Evolutionary conservation across 53 echinoderm and acorn worm species (phyloP), one percentile per base, ranked within the genome.

Genomic region (Holothuria leucospilota): DNA sequence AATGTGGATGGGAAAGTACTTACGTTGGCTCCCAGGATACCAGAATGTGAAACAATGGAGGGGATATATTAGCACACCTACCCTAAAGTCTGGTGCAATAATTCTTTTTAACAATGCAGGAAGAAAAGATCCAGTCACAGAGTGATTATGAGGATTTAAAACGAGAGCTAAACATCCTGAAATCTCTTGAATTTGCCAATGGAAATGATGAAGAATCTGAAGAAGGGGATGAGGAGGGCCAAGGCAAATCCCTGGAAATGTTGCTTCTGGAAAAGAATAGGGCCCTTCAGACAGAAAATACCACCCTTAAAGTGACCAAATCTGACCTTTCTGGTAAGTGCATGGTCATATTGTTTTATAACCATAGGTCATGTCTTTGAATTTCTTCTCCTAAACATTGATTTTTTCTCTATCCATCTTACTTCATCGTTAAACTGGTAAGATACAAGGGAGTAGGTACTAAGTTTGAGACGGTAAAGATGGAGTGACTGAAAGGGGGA

Each of bases 81-180:
- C 6, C 12, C 5, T 41, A 9, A 42, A 42, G 14, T 25, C 9
- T 75, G 25, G 18, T 21, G 6, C 13, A 75, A 75, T 20, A 5
- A 46, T 46, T 46, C 46, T 46, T 7, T 46, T 46, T 42, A n/a
- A 72, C 29, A 26, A 38, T 53, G 27, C 89, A 97, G 98, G 98
- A 97, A 84, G 98, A 97, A 25, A 91, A 90, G 68, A 84, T 93
- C n/a, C 91, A 90, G 59, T 89, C 79, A 30, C 93, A 93, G 69
- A 87, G 87, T 34, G 98, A 97, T 81, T 97, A 97, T 29, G 98
- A 97, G 2, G 98, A 97, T 68, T 93, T 92, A 62, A 97, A 97
- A 67, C 90, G 95, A 52, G 98, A 97, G 85, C 85, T 97, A 42
- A 90, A 39, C 41, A 92, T 97, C 28, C 91, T 97, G 53, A 97